Evolutionary conservation across 37 sponge, comb jelly and placozoan species (phyloP).

Genomic region (Crambe crambe): DNA sequence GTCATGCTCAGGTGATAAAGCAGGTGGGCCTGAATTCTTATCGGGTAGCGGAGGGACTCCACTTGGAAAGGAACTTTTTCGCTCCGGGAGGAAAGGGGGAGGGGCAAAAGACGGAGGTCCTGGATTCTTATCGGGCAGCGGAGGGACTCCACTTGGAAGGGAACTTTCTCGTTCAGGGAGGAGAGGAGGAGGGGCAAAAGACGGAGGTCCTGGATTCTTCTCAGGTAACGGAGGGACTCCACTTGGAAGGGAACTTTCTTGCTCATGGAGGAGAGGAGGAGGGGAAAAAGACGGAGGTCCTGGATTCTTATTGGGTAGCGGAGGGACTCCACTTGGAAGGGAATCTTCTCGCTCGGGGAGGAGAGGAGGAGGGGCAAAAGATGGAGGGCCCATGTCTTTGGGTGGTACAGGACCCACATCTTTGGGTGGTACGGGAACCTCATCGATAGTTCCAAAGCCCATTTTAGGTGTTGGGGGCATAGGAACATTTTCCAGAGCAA

Average conservation of each 20-base stretch:
- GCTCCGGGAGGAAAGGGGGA: background rate
- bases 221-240: background rate
- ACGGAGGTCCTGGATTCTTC: background rate
- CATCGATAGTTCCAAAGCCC: background rate
- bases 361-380: constrained; percentile 25
- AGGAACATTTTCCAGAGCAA: constrained; percentile 26
- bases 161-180: background rate
- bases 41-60: background rate
- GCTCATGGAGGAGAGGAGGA: constrained; percentile 1
- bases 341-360: background rate
- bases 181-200: constrained; percentile 30
- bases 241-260: background rate
- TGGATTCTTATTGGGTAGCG: background rate
- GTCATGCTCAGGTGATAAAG: background rate
- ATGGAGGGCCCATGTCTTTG: constrained; percentile 21
- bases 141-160: background rate
- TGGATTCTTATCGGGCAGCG: background rate
- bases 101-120: background rate
- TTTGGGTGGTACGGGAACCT: constrained; percentile 11
- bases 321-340: background rate
- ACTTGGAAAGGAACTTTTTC: background rate
- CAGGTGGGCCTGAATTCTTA: background rate
- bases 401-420: constrained; percentile 10
- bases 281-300: constrained; percentile 21
- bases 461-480: constrained; percentile 7